Evolutionary conservation across 2,888 invertebrate species (phyloP), one percentile per base, ranked within the genome.

Genomic region (Thyatira batis): DNA sequence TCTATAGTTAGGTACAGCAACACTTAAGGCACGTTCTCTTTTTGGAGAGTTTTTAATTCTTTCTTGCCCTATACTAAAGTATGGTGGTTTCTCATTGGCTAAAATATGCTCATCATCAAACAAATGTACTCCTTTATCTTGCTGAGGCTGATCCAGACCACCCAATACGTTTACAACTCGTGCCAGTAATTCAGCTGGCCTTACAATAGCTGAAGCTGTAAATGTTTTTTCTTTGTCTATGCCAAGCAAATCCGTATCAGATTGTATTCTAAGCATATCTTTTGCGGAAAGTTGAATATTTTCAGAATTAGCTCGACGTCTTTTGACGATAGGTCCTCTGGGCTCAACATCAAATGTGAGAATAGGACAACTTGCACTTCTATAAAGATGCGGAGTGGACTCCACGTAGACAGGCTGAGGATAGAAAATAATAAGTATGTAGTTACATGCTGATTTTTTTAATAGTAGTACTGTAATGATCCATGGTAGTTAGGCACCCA

Each of bases 161-260:
- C 96, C 96, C 54, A 97, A 82, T 10, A 96, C 96, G 69, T 95
- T 95, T 0, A 96, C 96, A 45, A 97, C 94, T 77, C 95, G 94
- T 0, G 96, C 95, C 52, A 97, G 79, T 1, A 97, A 79, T 73
- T 96, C 96, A 5, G 95, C 95, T 6, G 96, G 96, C 71, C 96
- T 95, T 0, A 96, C 93, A 62, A 95, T 93, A 9, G 95, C 95
- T 58, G 94, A 94, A 0, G 94, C 93, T 20, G 94, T 94, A 74
- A 96, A 96, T 0, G 97, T 97, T 59, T 94, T 95, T 64, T 95
- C 95, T 71, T 95, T 95, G 78, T 97, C 96, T 61, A 97, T 96
- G 44, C 94, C 93, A 56, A 94, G 93, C 45, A 97, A 88, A 81
- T 97, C 96, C 0, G 95, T 95, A 67, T 97, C 97, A 0, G 97